Conservation (phyloP, 2,797 vertebrate genomes). For the Pelochelys cantorii region DNA sequence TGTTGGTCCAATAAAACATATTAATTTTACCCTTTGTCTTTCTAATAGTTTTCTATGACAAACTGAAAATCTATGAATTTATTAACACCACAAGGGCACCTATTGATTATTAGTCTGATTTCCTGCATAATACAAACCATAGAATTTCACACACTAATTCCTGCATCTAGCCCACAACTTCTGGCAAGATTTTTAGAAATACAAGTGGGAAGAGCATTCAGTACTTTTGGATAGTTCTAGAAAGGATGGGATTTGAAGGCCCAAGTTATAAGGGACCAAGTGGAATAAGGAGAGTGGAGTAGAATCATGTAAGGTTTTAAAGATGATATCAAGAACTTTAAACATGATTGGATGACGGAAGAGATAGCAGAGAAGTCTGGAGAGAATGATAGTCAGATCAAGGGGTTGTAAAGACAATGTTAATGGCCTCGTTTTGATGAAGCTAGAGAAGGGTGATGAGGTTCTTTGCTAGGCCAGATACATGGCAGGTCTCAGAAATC, state of each 20-base stretch:
- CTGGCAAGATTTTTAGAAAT: not conserved
- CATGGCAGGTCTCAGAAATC: not conserved
- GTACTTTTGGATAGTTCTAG: not conserved
- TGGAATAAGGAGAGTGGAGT: not conserved
- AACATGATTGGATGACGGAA: not conserved
- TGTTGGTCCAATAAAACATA: not conserved
- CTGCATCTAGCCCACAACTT: constrained; percentile 34
- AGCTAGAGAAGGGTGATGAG: not conserved
- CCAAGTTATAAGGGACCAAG: not conserved
- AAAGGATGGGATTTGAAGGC: constrained; percentile 32
- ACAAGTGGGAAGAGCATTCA: constrained; percentile 15
- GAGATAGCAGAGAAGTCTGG: not conserved
- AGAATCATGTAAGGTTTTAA: not conserved
- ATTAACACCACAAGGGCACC: constrained; percentile 44
- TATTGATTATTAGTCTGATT: constrained; percentile 39
- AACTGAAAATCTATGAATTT: not conserved
- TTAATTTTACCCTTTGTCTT: not conserved
- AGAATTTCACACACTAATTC: not conserved
- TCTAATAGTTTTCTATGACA: not conserved
- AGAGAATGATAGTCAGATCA: not conserved
- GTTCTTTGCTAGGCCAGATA: not conserved
- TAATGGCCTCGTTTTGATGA: not conserved
- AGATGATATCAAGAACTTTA: not conserved
- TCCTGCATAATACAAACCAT: constrained; percentile 34
- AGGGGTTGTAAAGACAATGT: not conserved